These are phyloP conservation scores for Lucinisca nassula DNA, from an alignment of 2,888 invertebrate species.

Conservation along the genomic window DNA sequence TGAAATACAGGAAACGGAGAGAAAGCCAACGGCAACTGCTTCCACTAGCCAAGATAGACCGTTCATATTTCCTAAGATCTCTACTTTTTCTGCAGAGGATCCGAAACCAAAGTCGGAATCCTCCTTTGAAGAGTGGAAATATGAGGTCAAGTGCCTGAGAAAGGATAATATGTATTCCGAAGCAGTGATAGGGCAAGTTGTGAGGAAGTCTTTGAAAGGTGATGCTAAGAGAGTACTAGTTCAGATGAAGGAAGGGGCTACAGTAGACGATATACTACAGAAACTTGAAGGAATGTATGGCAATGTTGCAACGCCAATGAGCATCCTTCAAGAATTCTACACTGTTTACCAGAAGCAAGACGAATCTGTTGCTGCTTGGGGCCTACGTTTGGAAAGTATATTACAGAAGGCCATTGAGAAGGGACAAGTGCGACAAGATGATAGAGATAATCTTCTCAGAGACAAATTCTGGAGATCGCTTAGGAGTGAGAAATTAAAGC, in stretches of 20 bases:
- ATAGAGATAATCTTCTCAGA: background rate
- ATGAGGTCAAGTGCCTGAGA: background rate
- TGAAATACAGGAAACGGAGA: no score
- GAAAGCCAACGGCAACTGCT: no score
- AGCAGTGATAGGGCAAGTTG: background rate
- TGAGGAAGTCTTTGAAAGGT: background rate
- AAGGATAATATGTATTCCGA: background rate
- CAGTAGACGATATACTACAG: background rate
- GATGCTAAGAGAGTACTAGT: background rate
- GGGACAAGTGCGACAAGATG: background rate
- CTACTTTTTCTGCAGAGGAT: background rate
- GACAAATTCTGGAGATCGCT: background rate
- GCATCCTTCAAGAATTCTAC: background rate
- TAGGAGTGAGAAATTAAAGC: background rate
- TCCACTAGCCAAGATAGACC: no score
- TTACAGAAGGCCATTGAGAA: background rate
- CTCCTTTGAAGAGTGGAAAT: background rate
- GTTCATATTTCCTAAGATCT: background rate
- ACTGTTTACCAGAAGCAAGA: background rate
- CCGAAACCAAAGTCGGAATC: background rate
- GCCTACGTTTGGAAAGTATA: background rate
- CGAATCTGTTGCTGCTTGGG: background rate
- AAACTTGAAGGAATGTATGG: background rate
- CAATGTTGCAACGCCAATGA: background rate
- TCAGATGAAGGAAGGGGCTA: background rate